Evolutionary conservation across 2,888 invertebrate genomes (phyloP).

Genomic region (Melanotus villosus): DNA sequence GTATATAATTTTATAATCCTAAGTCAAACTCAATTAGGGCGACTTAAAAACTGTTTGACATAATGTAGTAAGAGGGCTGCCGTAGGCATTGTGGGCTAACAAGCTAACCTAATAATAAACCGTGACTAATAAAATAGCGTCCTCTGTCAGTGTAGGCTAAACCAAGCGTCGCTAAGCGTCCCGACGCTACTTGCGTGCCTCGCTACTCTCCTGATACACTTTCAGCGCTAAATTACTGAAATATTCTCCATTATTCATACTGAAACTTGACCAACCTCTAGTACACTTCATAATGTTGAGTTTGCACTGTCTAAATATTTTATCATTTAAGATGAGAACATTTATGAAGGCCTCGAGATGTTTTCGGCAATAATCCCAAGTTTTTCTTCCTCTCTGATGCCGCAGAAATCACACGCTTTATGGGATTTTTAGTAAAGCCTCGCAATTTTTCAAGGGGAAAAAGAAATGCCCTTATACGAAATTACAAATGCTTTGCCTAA

Average conservation of each 20-base stretch:
- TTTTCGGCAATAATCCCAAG: constrained; percentile 35
- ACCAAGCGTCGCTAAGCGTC: constrained; percentile 51
- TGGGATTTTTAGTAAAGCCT: constrained; percentile 38
- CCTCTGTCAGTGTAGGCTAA: constrained; percentile 52
- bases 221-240: constrained; percentile 51
- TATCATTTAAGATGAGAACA: constrained; percentile 40
- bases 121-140: constrained; percentile 58
- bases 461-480: constrained; percentile 26
- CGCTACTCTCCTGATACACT: constrained; percentile 50
- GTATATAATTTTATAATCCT: constrained; percentile 44
- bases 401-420: constrained; percentile 36
- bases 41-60: constrained; percentile 48
- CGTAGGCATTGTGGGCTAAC: constrained; percentile 46
- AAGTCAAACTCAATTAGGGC: constrained; percentile 44
- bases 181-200: constrained; percentile 36
- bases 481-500: constrained; percentile 35
- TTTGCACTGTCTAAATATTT: constrained; percentile 39
- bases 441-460: constrained; percentile 33
- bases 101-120: constrained; percentile 57
- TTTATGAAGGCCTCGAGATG: constrained; percentile 35
- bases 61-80: constrained; percentile 44
- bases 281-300: constrained; percentile 36
- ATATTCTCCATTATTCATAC: constrained; percentile 37
- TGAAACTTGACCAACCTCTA: constrained; percentile 39
- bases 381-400: constrained; percentile 33